Conservation (phyloP, 2,113 vertebrate genomes). For the Macaca nemestrina region DNA sequence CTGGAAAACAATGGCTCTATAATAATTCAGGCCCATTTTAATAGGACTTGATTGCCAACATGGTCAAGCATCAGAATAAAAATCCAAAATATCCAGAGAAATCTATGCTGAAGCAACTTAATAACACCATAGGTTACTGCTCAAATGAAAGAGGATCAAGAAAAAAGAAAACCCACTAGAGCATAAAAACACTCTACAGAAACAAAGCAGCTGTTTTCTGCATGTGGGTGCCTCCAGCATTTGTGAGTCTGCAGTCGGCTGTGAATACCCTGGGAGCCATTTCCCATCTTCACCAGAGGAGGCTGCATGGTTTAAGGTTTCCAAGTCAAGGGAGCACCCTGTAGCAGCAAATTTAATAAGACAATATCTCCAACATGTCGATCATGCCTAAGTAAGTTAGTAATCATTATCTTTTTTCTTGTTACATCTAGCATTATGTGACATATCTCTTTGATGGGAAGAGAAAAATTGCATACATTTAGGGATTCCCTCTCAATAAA, state of each 20-base stretch:
- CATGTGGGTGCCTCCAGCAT: background rate
- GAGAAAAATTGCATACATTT: background rate
- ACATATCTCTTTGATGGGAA: background rate
- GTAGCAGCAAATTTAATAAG: background rate
- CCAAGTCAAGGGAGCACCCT: background rate
- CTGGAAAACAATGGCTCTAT: background rate
- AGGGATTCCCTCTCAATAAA: background rate
- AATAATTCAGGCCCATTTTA: background rate
- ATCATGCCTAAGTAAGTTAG: background rate
- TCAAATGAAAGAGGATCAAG: background rate
- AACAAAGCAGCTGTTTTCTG: background rate
- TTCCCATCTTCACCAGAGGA: background rate
- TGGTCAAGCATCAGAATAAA: conserved; percentile 8
- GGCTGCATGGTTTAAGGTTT: background rate
- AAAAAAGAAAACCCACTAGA: background rate
- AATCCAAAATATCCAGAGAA: conserved; percentile 38
- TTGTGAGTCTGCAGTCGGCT: background rate
- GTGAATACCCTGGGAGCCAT: background rate
- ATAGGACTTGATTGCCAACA: background rate
- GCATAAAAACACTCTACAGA: background rate
- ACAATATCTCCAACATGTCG: background rate
- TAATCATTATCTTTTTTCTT: background rate
- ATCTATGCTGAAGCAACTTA: background rate
- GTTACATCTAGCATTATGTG: rapidly evolving
- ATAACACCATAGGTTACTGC: background rate